Evolutionary conservation across 2,797 vertebrate genomes (phyloP), one percentile per base, ranked within the genome.

Genomic region (Pelochelys cantorii): DNA sequence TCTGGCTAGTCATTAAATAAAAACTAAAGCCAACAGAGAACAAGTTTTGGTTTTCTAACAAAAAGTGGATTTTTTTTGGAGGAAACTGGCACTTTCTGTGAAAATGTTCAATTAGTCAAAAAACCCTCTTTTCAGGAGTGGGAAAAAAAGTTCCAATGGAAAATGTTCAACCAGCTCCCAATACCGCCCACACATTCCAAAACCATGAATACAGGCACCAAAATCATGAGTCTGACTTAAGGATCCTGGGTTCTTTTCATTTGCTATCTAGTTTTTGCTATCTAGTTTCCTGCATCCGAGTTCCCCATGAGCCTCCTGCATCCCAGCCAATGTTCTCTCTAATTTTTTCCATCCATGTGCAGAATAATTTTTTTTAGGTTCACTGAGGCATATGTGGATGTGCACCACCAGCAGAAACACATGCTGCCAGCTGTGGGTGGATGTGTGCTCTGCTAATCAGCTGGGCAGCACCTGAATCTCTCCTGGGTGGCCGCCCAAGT

Each of bases 241-340:
- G 37, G 27, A 11, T 1, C 8, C 11, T 0, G 1, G 22, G 23
- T 1, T 55, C 22, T 23, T 86, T 55, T 7, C 11, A 23, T 52
- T 34, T 22, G 22, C 20, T 11, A 22, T 29, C 9, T 2, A 57
- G 11, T 52, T 78, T 56, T 34, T 12, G n/a, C n/a, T n/a, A n/a
- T n/a, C n/a, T n/a, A n/a, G n/a, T n/a, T n/a, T n/a, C 53, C 4
- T 14, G 14, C 53, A 54, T 4, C 53, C 11, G 14, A 54, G 14
- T 7, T 54, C 53, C 53, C 53, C 53, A 54, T 2, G 11, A 14
- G 14, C 11, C 42, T 42, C 53, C 53, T 54, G 53, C 53, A 54
- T 12, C 53, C 53, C 53, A 48, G 14, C 12, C 53, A 54, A 48
- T 48, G 42, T 48, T 48, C 42, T 8, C 8, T 48, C 42, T 48